These are phyloP conservation scores for Dolichotis patagonum DNA, from an alignment of 2,113 vertebrate species.

Conservation along the genomic window DNA sequence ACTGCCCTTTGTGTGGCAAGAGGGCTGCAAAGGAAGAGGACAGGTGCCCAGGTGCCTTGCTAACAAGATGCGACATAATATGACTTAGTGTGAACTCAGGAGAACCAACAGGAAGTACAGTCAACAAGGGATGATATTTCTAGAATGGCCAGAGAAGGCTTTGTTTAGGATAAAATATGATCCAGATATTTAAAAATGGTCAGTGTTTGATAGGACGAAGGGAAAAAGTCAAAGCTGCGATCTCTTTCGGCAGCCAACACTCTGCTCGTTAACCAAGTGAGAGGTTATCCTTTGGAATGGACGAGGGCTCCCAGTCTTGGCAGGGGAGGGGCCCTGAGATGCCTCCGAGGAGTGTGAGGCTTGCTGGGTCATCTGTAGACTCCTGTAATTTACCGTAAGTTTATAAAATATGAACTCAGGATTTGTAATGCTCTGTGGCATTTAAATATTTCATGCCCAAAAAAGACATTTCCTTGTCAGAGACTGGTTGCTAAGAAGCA, in stretches of 20 bases:
- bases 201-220: conserved; percentile 7
- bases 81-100: background rate
- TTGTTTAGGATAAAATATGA: conserved; percentile 15
- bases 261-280: background rate
- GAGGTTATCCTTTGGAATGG: background rate
- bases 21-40: background rate
- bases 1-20: background rate
- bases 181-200: background rate
- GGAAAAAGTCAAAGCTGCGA: background rate
- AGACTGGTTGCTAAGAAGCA: background rate
- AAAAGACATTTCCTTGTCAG: background rate
- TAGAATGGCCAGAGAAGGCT: background rate
- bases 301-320: background rate
- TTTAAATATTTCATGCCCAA: background rate
- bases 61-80: background rate
- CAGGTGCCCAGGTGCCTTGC: background rate
- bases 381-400: background rate
- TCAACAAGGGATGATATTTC: background rate
- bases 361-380: background rate
- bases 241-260: background rate
- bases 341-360: background rate
- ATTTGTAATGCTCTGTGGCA: background rate
- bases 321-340: background rate
- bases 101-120: background rate
- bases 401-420: background rate